A percentile compares a stretch with the other conserved stretches of the same genome.
Conservation (phyloP, 1,140 invertebrate genomes). For the Sycophila sp. region DNA sequence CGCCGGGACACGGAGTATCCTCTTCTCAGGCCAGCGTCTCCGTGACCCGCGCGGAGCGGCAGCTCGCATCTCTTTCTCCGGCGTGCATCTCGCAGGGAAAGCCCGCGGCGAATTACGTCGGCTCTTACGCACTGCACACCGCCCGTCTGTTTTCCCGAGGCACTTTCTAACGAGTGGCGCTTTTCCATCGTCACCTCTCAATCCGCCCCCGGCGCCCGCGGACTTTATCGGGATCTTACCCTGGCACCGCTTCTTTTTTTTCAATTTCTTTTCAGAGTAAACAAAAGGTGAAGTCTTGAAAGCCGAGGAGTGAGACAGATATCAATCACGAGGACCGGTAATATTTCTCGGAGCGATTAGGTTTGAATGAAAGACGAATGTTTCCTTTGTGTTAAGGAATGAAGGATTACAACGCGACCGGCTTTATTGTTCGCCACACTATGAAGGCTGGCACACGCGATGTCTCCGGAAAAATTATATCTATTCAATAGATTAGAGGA, state of each 20-base stretch:
- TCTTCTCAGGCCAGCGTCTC: neutral
- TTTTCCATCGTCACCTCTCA: neutral
- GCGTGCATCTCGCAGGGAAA: constrained; percentile 46
- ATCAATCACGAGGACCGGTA: neutral
- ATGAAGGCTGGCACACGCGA: no score
- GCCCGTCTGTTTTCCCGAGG: constrained; percentile 43
- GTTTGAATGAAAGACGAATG: no score
- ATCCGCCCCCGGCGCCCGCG: no score
- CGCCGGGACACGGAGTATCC: constrained; percentile 11
- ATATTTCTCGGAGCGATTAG: neutral
- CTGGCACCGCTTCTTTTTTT: neutral
- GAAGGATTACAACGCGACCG: no score
- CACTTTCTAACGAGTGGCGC: constrained; percentile 49
- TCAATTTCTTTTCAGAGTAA: neutral
- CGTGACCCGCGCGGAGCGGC: neutral
- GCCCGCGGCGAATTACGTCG: constrained; percentile 45
- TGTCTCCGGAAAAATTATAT: no score
- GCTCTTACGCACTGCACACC: constrained; percentile 43
- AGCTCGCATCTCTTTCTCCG: no score
- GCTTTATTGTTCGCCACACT: no score
- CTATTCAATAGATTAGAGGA: no score
- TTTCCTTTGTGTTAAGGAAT: no score
- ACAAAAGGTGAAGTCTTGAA: no score
- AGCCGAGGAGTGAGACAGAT: neutral
- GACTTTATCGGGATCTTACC: no score